Evolutionary conservation across 2,888 invertebrate genomes (phyloP), one percentile per base, ranked within the genome.

Genomic region (Margaritifera margaritifera): DNA sequence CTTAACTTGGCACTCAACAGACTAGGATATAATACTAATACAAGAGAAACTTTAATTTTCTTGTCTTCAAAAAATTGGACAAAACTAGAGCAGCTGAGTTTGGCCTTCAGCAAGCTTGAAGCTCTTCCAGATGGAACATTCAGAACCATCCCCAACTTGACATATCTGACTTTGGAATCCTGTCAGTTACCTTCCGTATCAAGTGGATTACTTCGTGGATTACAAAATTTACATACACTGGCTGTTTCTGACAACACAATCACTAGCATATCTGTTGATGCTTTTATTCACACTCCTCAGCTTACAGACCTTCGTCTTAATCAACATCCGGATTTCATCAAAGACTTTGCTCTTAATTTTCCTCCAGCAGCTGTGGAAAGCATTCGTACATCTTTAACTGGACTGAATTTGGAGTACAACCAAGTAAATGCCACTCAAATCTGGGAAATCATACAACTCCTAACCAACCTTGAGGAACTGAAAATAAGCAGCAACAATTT

Each of bases 401-500:
- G 6, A 18, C 56, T 56, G 24, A 11, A 56, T 24, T 22, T n/a
- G 24, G 31, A 31, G 20, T 52, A n/a, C 25, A 62, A 53, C 20
- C 25, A 19, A 52, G 52, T 19, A 25, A 27, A 24, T 6, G 27
- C 6, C 2, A 2, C 42, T 42, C 42, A 42, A 42, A 42, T 42
- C 42, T 42, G 42, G 42, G 42, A 42, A 42, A 42, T 15, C 11
- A 2, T 42, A 42, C 42, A 4, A 42, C 55, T 11, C 31, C 58
- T 31, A 25, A 65, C 19, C 66, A 66, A 25, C 60, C 69, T 2
- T 57, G 64, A 6, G 90, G 89, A 5, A 78, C 88, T 58, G 86
- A 88, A 84, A 74, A 80, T 25, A 86, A 86, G 24, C 77, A 91
- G 55, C 85, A 89, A 72, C 85, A 83, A 65, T 79, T 57, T 86